phyloP scores from a whole-genome alignment of 53 echinoderm and acorn worm genomes.

The Luidia sarsii region DNA sequence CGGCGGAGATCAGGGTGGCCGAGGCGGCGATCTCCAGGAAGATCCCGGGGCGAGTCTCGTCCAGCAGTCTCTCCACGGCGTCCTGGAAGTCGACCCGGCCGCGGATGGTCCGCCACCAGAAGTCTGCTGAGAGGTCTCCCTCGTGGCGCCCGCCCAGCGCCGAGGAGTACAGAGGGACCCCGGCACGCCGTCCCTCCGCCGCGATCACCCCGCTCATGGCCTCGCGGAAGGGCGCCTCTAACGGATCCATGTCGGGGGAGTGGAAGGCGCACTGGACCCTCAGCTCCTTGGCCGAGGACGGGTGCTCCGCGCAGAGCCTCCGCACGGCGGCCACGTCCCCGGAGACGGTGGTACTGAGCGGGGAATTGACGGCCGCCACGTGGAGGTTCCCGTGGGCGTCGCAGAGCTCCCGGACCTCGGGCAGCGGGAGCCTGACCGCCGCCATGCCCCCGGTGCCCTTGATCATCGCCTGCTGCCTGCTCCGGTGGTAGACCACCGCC shows the following conservation, averaged over 20 bases:
- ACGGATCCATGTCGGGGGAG: slow-evolving; percentile 91
- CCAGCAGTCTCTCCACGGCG: slow-evolving; percentile 74
- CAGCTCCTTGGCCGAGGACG: slow-evolving; percentile 79
- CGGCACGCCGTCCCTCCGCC: slow-evolving; percentile 58
- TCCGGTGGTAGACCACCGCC: slow-evolving; percentile 82
- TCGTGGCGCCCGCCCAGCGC: slow-evolving; percentile 72
- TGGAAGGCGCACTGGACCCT: slow-evolving; percentile 92
- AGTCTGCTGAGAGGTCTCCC: slow-evolving; percentile 75
- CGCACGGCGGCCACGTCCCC: slow-evolving; percentile 69
- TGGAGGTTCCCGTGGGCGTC: slow-evolving; percentile 68
- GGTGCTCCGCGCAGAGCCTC: slow-evolving; percentile 66
- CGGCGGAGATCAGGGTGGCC: slow-evolving; percentile 78
- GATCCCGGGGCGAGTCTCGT: slow-evolving; percentile 66
- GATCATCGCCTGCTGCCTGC: slow-evolving; percentile 78
- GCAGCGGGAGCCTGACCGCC: slow-evolving; percentile 68
- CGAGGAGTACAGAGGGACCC: slow-evolving; percentile 80
- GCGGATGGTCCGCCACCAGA: slow-evolving; percentile 95
- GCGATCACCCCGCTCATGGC: slow-evolving; percentile 75
- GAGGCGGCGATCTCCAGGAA: slow-evolving; percentile 87
- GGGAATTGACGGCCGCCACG: slow-evolving; percentile 92
- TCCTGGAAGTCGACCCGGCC: slow-evolving; percentile 77
- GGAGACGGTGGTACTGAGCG: slow-evolving; percentile 76
- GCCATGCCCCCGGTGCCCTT: slow-evolving; percentile 96
- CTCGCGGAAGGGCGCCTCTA: slow-evolving; percentile 76
- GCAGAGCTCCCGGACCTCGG: slow-evolving; percentile 69